Evolutionary conservation across 2,888 invertebrate species (phyloP), one percentile per base, ranked within the genome.

Genomic region (Scaptomyza parva): DNA sequence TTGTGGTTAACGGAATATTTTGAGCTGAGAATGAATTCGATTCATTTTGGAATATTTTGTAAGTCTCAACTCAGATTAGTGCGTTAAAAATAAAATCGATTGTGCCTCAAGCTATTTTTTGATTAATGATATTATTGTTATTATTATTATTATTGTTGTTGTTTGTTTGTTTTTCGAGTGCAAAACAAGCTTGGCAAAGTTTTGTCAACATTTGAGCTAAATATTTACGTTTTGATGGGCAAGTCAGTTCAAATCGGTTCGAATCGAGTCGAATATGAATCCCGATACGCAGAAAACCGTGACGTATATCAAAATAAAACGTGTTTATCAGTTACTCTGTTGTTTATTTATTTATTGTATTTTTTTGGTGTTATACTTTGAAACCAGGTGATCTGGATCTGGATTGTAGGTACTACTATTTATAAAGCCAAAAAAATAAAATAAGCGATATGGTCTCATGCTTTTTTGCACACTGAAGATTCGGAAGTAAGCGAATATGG

Each of bases 41-140:
- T 17, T 22, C 18, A 24, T n/a, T n/a, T n/a, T 35, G 50, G 33
- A 50, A 54, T 35, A 35, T 26, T 44, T 17, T 22, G 17, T 20
- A 3, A 17, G 17, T 3, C 17, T 12, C 3, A 7, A 12, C 17
- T 44, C 4, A 17, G 17, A 12, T 18, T n/a, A 18, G 26, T 39
- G 18, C 9, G 14, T 20, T 62, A 24, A 30, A 26, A 26, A 61
- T 41, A 20, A 20, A 40, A 20, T 60, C 3, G 12, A 17, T 5
- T 30, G 12, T 24, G 28, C 12, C 4, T 1, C 2, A 9, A 43
- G 14, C n/a, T 37, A 17, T 30, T 45, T 30, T 62, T 62, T 50
- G 51, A 61, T 50, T 41, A 33, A 63, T 50, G 20, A 11, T 48
- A 20, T 41, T 40, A 26, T 33, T 63, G 40, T 44, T 58, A 43